Evolutionary conservation across 2,888 invertebrate genomes (phyloP), one percentile per base, ranked within the genome.

Genomic region (Athetis lepigone): DNA sequence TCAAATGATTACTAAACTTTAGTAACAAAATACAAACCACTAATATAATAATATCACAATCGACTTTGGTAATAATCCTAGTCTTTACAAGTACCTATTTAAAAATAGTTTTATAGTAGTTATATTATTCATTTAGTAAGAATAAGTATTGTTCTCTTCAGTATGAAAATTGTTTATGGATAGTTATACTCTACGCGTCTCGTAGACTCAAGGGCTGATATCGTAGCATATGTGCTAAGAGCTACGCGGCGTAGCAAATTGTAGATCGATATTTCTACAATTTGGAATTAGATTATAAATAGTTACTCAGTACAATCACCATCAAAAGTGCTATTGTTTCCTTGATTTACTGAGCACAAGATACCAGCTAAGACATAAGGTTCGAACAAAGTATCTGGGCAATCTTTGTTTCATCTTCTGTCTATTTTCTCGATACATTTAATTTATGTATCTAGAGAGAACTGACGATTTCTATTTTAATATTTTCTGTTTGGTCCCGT

Each of bases 1-100:
- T 61, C 49, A 65, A 68, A 65, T 4, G 33, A 33, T 63, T 72
- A 56, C 79, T 65, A 75, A 59, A 78, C 29, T 55, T 69, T 36
- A 50, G 27, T 63, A 64, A 71, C 40, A 73, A 75, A 71, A 63
- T 67, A 76, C 64, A 75, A 60, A 61, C 33, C 7, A 39, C n/a
- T 75, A 75, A 43, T 75, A 72, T 69, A 69, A 63, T 50, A 49
- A 43, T 65, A 73, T 71, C 63, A 67, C 64, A 64, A 72, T 70
- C 23, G 13, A 51, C 54, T 62, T 76, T 65, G 51, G 37, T 59
- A 45, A 39, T 55, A 65, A 19, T 21, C 57, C 4, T 45, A 39
- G 49, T 27, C 18, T 25, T 40, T 39, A 54, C 18, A 27, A 51
- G 40, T 27, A 50, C n/a, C n/a, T 36, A 25, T n/a, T n/a, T 29